phyloP scores from a whole-genome alignment of 64 coral and sea anemone species.

The Dendronephthya gigantea region DNA sequence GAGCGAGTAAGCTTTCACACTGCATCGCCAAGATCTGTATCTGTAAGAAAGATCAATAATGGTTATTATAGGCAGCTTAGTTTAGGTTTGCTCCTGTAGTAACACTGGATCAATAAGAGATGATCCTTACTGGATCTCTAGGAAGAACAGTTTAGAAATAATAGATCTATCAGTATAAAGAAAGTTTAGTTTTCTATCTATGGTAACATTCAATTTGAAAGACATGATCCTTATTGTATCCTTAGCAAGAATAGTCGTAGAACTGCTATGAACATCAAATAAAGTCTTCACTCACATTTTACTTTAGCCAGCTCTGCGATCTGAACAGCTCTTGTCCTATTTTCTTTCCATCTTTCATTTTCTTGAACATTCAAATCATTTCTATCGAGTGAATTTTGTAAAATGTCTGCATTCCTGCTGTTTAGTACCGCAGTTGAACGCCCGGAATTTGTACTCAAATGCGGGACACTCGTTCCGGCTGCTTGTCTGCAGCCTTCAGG shows the following conservation, averaged over 20 bases:
- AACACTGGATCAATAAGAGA: too few species aligned
- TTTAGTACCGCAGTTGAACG: not conserved
- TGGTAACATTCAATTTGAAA: too few species aligned
- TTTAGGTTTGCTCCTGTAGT: too few species aligned
- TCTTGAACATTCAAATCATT: not conserved
- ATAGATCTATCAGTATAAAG: not conserved
- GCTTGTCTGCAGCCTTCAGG: not conserved
- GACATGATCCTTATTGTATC: too few species aligned
- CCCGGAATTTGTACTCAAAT: not conserved
- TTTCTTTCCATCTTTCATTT: not conserved
- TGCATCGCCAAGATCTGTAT: not conserved
- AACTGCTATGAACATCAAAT: too few species aligned
- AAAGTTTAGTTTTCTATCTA: too few species aligned
- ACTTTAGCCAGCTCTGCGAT: not conserved
- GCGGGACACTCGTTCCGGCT: not conserved
- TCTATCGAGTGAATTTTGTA: not conserved
- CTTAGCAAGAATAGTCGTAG: too few species aligned
- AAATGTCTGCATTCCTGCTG: not conserved
- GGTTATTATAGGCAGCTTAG: too few species aligned
- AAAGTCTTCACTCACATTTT: not conserved
- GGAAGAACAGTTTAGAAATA: too few species aligned
- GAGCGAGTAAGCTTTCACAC: not conserved
- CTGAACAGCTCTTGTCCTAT: not conserved
- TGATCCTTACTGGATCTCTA: too few species aligned
- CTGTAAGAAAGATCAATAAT: not conserved